These are phyloP conservation scores for Strix uralensis DNA, from an alignment of 2,113 vertebrate species.

Conservation along the genomic window DNA sequence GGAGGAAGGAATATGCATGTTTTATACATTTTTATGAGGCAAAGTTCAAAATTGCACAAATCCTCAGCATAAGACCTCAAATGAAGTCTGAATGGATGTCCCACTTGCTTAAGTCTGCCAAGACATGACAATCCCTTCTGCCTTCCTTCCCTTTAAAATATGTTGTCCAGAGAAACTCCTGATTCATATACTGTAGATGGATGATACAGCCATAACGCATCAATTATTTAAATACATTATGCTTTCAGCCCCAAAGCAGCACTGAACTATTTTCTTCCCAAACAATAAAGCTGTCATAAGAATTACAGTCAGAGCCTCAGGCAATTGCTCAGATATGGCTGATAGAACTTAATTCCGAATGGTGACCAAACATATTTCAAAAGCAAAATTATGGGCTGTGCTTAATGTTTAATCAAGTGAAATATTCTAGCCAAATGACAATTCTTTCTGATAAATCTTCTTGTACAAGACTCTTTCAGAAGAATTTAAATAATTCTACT, in stretches of 20 bases:
- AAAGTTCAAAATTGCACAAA: background rate
- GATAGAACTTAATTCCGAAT: constrained; percentile 3
- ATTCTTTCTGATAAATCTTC: background rate
- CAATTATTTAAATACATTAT: constrained; percentile 47
- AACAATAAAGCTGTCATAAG: background rate
- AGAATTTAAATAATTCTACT: background rate
- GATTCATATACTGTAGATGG: background rate
- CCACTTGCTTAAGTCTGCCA: background rate
- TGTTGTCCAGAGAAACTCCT: background rate
- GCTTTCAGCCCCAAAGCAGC: background rate
- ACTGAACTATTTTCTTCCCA: background rate
- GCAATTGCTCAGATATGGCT: background rate
- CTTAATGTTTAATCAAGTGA: background rate
- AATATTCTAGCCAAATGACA: background rate
- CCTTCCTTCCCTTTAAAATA: background rate
- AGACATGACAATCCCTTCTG: background rate
- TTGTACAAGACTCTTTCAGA: background rate
- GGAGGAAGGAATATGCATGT: background rate
- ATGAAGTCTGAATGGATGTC: background rate
- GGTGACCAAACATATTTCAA: constrained; percentile 6
- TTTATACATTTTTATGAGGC: background rate
- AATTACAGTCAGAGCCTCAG: background rate
- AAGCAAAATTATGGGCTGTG: background rate
- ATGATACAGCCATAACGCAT: background rate
- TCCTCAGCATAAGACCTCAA: background rate